Base-by-base conservation (phyloP, 2,888 invertebrate genomes). In the Andrena dorsata region DNA sequence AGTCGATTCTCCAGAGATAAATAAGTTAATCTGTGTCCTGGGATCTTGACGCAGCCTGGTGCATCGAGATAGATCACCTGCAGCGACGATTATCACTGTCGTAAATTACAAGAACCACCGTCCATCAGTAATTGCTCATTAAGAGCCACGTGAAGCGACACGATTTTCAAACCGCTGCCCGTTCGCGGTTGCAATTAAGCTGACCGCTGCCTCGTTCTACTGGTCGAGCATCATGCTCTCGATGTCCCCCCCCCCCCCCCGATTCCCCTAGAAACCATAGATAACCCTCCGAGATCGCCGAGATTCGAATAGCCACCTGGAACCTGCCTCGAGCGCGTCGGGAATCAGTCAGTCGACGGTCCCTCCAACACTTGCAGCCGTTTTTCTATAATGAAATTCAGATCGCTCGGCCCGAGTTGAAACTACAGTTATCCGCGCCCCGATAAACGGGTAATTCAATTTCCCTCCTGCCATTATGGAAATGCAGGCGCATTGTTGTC, bases 71-170 rank as follows among this genome's bases (percentile, higher is more conserved):
- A n/a, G 2, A 5, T 23, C 5, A 41, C 41, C 41, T 4, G 28
- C 47, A 35, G 28, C 60, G 60, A 65, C 30, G 20, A 61, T 58
- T 26, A 58, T 66, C 73, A 20, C 63, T 76, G 77, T 70, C 73
- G 63, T 32, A 32, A 23, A 56, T 77, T 74, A 65, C 51, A 23
- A 6, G 10, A 28, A 20, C 10, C 58, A 75, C 53, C 41, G 69
- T 74, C 41, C 70, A 73, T 68, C 68, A 56, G 61, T 83, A 88
- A 88, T 88, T 87, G 80, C 63, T 82, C 79, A 58, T 86, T 83
- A 82, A 71, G 58, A 77, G 49, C 65, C 16, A 69, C 56, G 35
- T 81, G 65, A 66, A 74, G 75, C 77, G 85, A 80, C 77, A 75
- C 68, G 78, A 77, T 80, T 81, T 75, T 76, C 63, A 74, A 76